phyloP scores from a whole-genome alignment of 2,113 vertebrate species.

The Lampris megalopsis region DNA sequence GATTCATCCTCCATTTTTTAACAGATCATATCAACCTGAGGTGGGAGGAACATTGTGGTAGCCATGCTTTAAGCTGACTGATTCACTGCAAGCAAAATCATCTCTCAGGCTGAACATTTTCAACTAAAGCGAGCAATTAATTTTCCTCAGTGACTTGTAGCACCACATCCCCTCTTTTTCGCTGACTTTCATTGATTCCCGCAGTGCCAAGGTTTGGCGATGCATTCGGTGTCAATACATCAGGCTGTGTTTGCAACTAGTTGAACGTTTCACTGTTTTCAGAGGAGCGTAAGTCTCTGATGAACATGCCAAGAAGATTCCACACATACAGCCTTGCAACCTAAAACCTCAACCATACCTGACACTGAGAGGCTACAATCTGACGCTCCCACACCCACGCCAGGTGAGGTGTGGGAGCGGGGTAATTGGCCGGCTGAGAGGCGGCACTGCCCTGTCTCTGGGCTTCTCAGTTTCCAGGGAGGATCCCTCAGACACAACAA shows the following conservation, averaged over 20 bases:
- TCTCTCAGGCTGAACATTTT: no score
- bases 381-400: slow-evolving; percentile 43
- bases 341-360: slow-evolving; percentile 45
- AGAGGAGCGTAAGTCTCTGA: slow-evolving; percentile 10
- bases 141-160: no score
- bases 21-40: no score
- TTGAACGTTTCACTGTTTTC: slow-evolving; percentile 41
- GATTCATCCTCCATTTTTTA: no score
- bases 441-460: slow-evolving; percentile 41
- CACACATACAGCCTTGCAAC: slow-evolving; percentile 4
- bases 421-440: slow-evolving; percentile 14
- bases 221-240: not conserved
- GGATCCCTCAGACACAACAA: slow-evolving; percentile 70
- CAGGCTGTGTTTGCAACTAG: slow-evolving; percentile 23
- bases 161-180: no score
- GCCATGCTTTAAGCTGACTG: no score
- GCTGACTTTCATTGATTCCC: no score
- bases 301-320: slow-evolving; percentile 22
- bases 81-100: no score
- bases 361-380: slow-evolving; percentile 31
- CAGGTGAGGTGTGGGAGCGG: slow-evolving; percentile 43
- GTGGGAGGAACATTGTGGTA: no score
- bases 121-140: no score
- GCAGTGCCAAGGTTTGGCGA: no score
- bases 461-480: slow-evolving; percentile 58